Evolutionary conservation across 2,113 vertebrate species (phyloP), one percentile per base, ranked within the genome.

Genomic region (Peromyscus leucopus): DNA sequence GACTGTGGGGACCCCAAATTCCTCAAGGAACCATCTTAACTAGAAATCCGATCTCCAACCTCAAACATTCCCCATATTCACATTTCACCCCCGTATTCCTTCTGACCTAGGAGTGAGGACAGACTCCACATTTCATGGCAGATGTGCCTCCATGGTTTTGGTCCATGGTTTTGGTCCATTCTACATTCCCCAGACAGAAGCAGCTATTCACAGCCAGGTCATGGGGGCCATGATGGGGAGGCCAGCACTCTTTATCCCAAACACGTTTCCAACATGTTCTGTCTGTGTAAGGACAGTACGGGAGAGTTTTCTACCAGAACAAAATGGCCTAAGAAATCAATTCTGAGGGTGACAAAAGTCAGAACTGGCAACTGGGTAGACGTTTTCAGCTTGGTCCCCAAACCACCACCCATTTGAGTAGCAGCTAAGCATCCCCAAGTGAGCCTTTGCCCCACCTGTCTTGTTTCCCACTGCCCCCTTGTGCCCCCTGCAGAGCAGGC

Each of bases 151-250:
- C 17, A 12, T 33, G 10, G 21, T 2, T 51, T 72, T 9, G 21
- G 80, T 28, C 19, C 4, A 9, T 16, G 51, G 51, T 51, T 51
- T 51, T 51, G 51, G 51, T 51, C 46, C 6, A 48, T 48, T 31
- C 63, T 1, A 59, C 10, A 51, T 33, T 1, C 21, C 36, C 61
- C 69, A 7, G 36, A 9, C 80, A 16, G 86, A 51, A 17, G 26
- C 1, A 61, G 28, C 59, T 36, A 10, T 51, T 59, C 26, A 2
- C 65, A 7, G 10, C 8, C 72, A 16, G 0, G 1, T 16, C 7
- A 1, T 31, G 28, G 3, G 0, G 22, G 39, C 67, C 63, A 10
- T 8, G 1, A 5, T 33, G 1, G 17, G 24, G 22, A 36, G 7
- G 1, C 65, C 31, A 17, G 48, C 24, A 22, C 8, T 33, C 65